Base-by-base conservation (phyloP, 2,888 invertebrate genomes). In the Nasonia oneida region DNA sequence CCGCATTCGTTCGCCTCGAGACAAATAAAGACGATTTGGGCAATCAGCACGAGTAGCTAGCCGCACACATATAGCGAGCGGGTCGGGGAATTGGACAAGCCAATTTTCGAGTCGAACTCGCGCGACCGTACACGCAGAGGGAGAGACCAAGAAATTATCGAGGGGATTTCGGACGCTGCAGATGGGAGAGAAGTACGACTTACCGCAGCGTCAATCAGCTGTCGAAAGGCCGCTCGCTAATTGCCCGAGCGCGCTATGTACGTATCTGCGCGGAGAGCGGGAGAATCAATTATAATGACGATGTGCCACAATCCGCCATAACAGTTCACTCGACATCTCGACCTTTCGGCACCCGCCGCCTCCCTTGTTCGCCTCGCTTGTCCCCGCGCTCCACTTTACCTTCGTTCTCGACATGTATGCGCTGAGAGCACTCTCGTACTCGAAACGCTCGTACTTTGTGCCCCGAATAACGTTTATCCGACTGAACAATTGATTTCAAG, bases 221-320 rank as follows among this genome's bases (percentile, higher is more conserved):
- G 90, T 90, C 90, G 89, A 89, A 89, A 87, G 89, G 87, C 87
- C 87, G 80, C 87, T 89, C 90, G 89, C 91, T 91, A 86, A 88
- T 87, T 87, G 88, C 86, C 82, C 64, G 70, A 81, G 75, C 85
- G 8, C 2, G 10, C 47, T 42, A 3, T 67, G 18, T 33, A 5
- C 18, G 47, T 47, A n/a, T 78, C 23, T 29, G 42, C 70, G 15
- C 47, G 3, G 83, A 37, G 29, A 8, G 33, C 18, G 42, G 37
- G 29, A 29, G 90, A 92, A 92, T 91, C 91, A 91, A 92, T 92
- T 91, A 91, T 90, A 89, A 90, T 88, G 90, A 90, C 90, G 91
- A 91, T 90, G 90, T 89, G 91, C 90, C 89, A 88, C 86, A 86
- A 87, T 87, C 85, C 88, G 88, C 89, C 89, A 89, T 83, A 89